phyloP scores from a whole-genome alignment of 2,797 vertebrate genomes.

The Dicrostonyx torquatus region DNA sequence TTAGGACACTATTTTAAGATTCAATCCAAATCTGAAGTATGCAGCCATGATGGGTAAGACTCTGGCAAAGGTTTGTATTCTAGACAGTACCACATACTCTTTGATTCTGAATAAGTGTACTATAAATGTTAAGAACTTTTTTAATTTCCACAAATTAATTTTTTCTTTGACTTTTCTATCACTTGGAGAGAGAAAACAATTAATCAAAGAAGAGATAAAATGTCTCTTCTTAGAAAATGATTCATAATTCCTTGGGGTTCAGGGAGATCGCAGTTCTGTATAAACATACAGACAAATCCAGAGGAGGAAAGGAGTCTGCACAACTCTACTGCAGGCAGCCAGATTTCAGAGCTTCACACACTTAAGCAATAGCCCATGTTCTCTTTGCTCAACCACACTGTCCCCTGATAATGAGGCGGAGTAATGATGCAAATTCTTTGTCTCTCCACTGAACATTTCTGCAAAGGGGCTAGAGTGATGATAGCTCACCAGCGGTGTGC shows the following conservation, averaged over 20 bases:
- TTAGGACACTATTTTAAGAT: neutral
- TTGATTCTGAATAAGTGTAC: neutral
- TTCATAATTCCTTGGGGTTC: neutral
- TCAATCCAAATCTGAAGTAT: neutral
- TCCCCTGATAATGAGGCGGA: neutral
- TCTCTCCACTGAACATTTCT: neutral
- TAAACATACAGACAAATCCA: neutral
- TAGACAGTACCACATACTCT: no score
- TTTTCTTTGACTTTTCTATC: neutral
- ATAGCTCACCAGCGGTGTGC: neutral
- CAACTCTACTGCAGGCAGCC: neutral
- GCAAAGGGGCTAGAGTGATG: neutral
- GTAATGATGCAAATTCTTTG: neutral
- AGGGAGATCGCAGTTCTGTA: neutral
- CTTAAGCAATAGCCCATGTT: neutral
- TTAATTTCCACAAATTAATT: neutral
- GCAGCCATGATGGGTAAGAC: neutral
- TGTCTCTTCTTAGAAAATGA: neutral
- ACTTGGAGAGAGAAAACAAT: neutral
- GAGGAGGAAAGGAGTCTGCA: neutral
- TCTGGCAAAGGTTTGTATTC: neutral
- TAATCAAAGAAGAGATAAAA: constrained; percentile 22
- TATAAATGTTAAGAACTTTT: neutral
- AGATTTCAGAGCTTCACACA: neutral
- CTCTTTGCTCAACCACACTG: neutral